Base-by-base conservation (phyloP, 2,888 invertebrate species). In the Acleris literana region DNA sequence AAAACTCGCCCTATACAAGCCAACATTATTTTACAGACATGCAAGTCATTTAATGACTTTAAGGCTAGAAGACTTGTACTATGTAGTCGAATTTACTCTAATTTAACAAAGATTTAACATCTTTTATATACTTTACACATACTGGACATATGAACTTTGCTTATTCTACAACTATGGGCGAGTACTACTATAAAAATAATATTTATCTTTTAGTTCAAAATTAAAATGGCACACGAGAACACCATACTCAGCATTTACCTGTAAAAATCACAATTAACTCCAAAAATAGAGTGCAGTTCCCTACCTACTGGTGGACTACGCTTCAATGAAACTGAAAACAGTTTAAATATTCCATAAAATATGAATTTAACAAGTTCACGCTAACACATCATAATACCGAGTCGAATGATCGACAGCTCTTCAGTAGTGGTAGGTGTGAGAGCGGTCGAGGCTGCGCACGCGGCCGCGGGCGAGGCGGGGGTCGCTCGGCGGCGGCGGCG, bases 41-140 rank as follows among this genome's bases (percentile, higher is more conserved):
- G 44, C 58, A 73, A 69, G 78, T 82, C 82, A 82, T 83, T 75
- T 74, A 61, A 85, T 81, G 79, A 84, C 82, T 70, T 70, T 86
- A 90, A 90, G 89, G 90, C 90, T 88, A 86, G 74, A 79, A 72
- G 78, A 80, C 57, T 91, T 91, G 91, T 91, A 91, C 89, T 88
- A 86, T 71, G 39, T 86, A 86, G 86, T 87, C 72, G 76, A 79
- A 78, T 58, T 59, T 53, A 57, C 52, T 53, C 57, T 62, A 57
- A 57, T 66, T 57, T 53, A 72, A 73, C 68, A 73, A 83, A 82
- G 79, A 75, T 77, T 76, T 72, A 81, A 81, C 77, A 77, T 78
- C 76, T 79, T 76, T 74, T 69, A 58, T 54, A 53, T 33, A 39
- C 39, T 60, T 66, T 52, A 66, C 33, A 33, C 55, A 72, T 77